Evolutionary conservation across 2,113 vertebrate genomes (phyloP).

Genomic region (Romanogobio albipinnatus): DNA sequence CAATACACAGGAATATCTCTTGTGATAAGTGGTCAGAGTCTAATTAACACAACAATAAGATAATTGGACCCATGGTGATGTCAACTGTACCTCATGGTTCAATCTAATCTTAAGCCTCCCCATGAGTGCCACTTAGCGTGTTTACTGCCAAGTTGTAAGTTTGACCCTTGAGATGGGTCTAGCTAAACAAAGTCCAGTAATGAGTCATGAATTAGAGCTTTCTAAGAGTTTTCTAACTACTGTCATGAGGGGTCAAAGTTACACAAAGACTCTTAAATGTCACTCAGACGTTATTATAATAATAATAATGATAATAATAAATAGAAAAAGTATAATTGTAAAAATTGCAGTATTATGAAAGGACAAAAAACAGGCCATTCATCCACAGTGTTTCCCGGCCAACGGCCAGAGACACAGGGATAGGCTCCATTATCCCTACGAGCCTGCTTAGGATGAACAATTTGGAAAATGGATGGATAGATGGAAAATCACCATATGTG

Average conservation of each 20-base stretch:
- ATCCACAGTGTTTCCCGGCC: not conserved
- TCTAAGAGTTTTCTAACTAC: not conserved
- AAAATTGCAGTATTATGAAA: not conserved
- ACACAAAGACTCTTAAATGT: not conserved
- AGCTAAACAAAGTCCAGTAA: conserved; percentile 12
- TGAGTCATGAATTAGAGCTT: not conserved
- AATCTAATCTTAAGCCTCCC: not conserved
- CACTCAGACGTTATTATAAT: not conserved
- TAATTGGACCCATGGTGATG: conserved; percentile 23
- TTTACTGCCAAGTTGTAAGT: not conserved
- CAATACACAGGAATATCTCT: not conserved
- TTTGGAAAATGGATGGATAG: not conserved
- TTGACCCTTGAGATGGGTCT: not conserved
- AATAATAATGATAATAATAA: too few relatives aligned
- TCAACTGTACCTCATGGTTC: not conserved
- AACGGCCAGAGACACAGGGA: not conserved
- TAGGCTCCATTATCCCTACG: not conserved
- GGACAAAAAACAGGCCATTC: not conserved
- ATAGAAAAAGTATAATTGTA: not conserved
- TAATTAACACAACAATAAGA: not conserved
- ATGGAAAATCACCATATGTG: not conserved
- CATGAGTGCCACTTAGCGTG: conserved; percentile 6
- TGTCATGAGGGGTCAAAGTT: not conserved
- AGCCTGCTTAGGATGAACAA: not conserved
- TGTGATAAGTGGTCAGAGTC: not conserved